Base-by-base conservation (phyloP, 2,113 vertebrate species). In the Uropsilus gracilis region DNA sequence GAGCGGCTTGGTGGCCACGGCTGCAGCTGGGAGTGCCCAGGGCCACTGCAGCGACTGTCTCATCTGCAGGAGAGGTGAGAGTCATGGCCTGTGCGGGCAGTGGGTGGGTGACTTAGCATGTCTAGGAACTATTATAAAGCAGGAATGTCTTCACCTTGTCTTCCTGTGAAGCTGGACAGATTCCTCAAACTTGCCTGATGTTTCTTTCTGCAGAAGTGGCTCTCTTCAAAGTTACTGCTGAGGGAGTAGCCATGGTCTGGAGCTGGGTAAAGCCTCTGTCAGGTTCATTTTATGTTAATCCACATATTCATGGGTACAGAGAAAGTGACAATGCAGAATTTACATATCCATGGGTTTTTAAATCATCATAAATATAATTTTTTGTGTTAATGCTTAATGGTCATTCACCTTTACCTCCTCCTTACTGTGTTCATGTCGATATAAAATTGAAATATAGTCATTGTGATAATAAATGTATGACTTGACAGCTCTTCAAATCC, bases 81-180 rank as follows among this genome's bases (percentile, higher is more conserved):
- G 14, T 16, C 55, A 66, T 46, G 42, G 46, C 18, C 1, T 53
- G 26, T 61, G 8, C 55, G 46, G 85, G 78, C 12, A 5, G 46
- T 63, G 34, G 17, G 46, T 78, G 75, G 37, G 46, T 86, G 76
- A 73, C 66, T 92, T 90, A 82, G n/a, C 3, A 0, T 66, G 53
- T 44, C 71, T 28, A 9, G 14, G 28, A 61, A 68, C 64, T 9
- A 55, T 50, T 72, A 9, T 80, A n/a, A 69, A 64, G 34, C 1
- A 69, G 57, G 84, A 91, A 91, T 20, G 11, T 61, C 73, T 93
- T 66, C 81, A 80, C 39, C 55, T 81, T 55, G 12, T 13, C n/a
- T 78, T 80, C 64, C 76, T 13, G 13, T 14, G 55, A 76, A 8
- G 6, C 63, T 1, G 30, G 8, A 24, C 2, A 0, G n/a, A 39